phyloP scores from a whole-genome alignment of 2,113 vertebrate genomes.

The Sitta europaea region DNA sequence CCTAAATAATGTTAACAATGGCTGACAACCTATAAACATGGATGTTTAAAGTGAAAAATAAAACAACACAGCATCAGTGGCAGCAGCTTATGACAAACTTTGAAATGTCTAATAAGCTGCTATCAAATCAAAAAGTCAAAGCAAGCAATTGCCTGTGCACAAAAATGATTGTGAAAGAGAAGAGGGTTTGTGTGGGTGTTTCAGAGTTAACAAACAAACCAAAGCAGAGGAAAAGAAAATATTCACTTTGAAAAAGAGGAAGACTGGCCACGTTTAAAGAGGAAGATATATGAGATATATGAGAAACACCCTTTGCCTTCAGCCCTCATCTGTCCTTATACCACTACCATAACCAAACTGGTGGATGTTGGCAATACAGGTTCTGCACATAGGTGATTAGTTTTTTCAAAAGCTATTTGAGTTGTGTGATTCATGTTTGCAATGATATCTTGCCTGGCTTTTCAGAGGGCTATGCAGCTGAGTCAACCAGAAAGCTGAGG shows the following conservation, averaged over 20 bases:
- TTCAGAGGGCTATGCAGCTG: not conserved
- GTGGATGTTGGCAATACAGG: not conserved
- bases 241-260: not conserved
- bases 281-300: not conserved
- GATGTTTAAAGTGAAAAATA: not conserved
- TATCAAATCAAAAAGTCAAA: not conserved
- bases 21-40: not conserved
- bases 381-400: not conserved
- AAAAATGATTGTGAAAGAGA: not conserved
- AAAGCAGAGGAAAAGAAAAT: not conserved
- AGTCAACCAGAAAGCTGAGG: not conserved
- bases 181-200: not conserved
- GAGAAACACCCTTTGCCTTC: not conserved
- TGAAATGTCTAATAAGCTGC: not conserved
- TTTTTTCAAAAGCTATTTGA: not conserved
- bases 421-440: not conserved
- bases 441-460: not conserved
- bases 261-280: not conserved
- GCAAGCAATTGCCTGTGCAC: not conserved
- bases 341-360: not conserved
- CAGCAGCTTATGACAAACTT: not conserved
- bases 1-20: not conserved
- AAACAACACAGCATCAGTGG: not conserved
- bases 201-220: not conserved
- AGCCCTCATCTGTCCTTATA: not conserved